Conservation (phyloP, 2,797 vertebrate species). For the Lophotriccus pileatus region DNA sequence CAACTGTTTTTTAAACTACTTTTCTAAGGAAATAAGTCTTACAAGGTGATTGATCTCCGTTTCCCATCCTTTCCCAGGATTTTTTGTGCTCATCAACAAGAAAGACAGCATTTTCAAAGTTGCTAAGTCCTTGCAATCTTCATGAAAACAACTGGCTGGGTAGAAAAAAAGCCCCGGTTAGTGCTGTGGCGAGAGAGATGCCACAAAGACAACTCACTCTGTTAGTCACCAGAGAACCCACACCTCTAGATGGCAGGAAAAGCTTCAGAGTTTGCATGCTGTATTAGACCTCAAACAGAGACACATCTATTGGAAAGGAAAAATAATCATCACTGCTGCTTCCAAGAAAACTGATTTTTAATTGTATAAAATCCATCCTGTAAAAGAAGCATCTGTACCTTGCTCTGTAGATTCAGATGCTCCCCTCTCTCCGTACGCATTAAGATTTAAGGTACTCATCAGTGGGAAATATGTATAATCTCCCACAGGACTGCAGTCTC, state of each 20-base stretch:
- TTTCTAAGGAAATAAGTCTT: not conserved
- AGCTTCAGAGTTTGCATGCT: not conserved
- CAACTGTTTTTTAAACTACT: not conserved
- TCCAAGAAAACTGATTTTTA: conserved; percentile 6
- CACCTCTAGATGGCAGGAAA: not conserved
- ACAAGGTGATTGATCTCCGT: fast-evolving
- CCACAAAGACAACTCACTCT: not conserved
- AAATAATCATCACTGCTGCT: not conserved
- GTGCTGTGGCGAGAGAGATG: not conserved
- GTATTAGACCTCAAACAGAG: conserved; percentile 9
- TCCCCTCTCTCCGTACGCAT: not conserved
- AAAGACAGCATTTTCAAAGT: not conserved
- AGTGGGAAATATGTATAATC: conserved; percentile 15
- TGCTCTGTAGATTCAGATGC: not conserved
- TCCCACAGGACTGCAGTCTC: conserved; percentile 33
- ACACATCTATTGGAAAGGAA: not conserved
- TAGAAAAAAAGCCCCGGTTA: not conserved
- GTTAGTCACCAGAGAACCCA: conserved; percentile 35
- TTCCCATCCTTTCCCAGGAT: not conserved
- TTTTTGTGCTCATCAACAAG: not conserved
- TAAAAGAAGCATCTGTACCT: not conserved
- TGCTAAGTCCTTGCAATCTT: not conserved
- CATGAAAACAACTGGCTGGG: not conserved
- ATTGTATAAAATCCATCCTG: not conserved
- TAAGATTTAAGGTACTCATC: conserved; percentile 53